Base-by-base conservation (phyloP, 2,113 vertebrate genomes). In the Eupsittula cactorum region DNA sequence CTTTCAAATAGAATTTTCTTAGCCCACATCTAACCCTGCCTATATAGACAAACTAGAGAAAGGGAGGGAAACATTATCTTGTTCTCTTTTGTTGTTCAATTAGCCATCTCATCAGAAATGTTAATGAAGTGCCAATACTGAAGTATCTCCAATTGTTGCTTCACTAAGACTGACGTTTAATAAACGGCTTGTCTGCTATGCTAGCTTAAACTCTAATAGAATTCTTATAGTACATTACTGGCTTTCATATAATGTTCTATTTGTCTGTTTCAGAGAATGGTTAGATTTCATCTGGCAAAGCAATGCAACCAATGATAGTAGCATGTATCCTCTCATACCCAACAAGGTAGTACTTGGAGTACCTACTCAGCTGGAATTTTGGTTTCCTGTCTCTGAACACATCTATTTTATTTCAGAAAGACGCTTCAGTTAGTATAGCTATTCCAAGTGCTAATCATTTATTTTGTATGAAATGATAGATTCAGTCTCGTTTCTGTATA, bases 341-440 rank as follows among this genome's bases (percentile, higher is more conserved):
- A 77, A 14, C 2, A 81, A 24, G 23, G 10, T 7, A 52, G 35
- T 50, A 24, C 6, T 33, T 37, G 10, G 16, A 82, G 49, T 35
- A 31, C 0, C 2, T 16, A 7, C 4, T 52, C 3, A n/a, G 4
- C 13, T 8, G 8, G 31, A 64, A 2, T 19, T 84, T 62, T 67
- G 55, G 4, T 63, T 87, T 93, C 28, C 37, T 74, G n/a, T 41
- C 44, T 13, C 68, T 57, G 28, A 73, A 64, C 20, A 29, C 9
- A 4, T n/a, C 46, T 65, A 5, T 63, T 78, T 70, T 27, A 49
- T 68, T 39, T 76, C 35, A 62, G 23, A 81, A 82, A 46, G 21
- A 17, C 7, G 1, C 59, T 93, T 37, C 39, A 12, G 6, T 85
- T 69, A 71, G 15, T 60, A 18, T 53, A 64, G 5, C 6, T 47